These are phyloP conservation scores for Calyptomena viridis DNA, from an alignment of 2,113 vertebrate genomes.

Conservation along the genomic window DNA sequence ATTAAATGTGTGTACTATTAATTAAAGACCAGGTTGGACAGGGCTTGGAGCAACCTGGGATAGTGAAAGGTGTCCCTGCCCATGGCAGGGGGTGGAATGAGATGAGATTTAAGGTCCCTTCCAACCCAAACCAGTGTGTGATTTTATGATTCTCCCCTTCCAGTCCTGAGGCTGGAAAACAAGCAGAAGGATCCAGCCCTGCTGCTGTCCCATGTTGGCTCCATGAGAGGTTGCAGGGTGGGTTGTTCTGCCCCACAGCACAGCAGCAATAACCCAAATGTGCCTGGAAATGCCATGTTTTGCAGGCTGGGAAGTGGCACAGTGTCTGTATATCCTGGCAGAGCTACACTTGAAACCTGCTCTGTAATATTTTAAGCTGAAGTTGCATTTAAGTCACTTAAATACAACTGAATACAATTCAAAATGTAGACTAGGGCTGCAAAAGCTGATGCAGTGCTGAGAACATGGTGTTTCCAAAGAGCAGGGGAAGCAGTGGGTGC, in stretches of 20 bases:
- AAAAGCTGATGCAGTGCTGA: not conserved
- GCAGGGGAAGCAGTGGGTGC: not conserved
- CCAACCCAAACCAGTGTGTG: not conserved
- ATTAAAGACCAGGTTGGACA: not conserved
- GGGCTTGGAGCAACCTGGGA: not conserved
- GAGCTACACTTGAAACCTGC: not conserved
- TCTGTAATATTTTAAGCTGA: not conserved
- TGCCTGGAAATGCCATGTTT: not conserved
- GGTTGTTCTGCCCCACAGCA: not conserved
- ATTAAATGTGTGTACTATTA: not conserved
- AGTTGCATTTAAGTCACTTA: not conserved
- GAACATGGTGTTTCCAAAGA: not conserved
- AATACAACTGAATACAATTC: not conserved
- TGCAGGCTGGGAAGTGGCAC: not conserved
- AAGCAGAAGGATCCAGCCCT: not conserved
- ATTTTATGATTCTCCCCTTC: not conserved
- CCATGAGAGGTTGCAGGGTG: rapidly evolving
- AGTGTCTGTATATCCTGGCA: not conserved
- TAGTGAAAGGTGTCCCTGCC: not conserved
- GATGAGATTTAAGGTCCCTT: not conserved
- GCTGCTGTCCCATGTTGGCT: rapidly evolving
- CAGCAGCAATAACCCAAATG: not conserved
- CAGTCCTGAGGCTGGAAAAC: not conserved
- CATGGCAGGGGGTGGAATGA: not conserved
- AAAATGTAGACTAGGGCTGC: not conserved